Conservation (phyloP, 2,113 vertebrate species). For the Percina caprodes region DNA sequence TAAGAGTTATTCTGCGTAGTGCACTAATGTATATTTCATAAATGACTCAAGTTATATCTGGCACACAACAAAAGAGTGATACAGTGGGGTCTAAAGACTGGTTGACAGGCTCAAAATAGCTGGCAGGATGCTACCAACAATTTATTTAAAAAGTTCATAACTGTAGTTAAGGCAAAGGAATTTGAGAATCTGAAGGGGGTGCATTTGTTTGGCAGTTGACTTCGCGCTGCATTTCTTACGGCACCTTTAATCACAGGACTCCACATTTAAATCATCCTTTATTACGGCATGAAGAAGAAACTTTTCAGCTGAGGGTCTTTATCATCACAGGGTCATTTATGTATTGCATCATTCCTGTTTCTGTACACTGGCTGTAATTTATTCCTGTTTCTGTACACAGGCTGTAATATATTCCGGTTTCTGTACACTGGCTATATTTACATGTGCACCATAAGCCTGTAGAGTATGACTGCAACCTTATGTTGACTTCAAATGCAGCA, state of each 20-base stretch:
- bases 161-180: conserved; percentile 6
- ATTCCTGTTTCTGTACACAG: neutral
- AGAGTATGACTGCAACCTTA: neutral
- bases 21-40: conserved; percentile 25
- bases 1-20: neutral
- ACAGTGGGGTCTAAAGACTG: neutral
- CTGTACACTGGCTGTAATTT: neutral
- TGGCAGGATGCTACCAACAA: neutral
- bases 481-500: neutral
- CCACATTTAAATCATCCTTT: no score
- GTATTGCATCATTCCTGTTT: neutral
- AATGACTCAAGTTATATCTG: conserved; percentile 1
- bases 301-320: no score
- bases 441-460: neutral
- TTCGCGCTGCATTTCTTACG: no score
- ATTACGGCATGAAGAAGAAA: no score
- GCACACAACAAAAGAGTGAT: conserved; percentile 1
- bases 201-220: no score
- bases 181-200: neutral
- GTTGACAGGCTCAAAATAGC: neutral
- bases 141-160: conserved; percentile 7
- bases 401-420: neutral
- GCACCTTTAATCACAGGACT: no score
- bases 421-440: neutral
- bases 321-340: neutral